These are phyloP conservation scores for Shinisaurus crocodilurus DNA, from an alignment of 2,113 vertebrate species.

Conservation along the genomic window DNA sequence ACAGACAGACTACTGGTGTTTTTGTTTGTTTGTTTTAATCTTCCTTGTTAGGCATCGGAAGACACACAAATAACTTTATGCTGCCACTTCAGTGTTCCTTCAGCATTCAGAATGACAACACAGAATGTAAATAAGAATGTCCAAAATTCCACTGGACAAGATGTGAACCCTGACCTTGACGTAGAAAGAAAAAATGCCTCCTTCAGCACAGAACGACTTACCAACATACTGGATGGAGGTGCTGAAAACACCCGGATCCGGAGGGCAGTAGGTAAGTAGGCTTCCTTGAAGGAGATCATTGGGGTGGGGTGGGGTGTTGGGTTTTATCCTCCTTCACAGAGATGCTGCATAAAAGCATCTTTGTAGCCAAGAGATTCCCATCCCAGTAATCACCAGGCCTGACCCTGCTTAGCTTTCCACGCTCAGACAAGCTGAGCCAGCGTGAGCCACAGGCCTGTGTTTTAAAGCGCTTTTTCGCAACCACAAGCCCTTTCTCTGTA, in stretches of 20 bases:
- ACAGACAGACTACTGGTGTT: neutral
- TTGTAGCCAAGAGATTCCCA: no score
- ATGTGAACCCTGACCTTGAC: slow-evolving; percentile 72
- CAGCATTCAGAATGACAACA: slow-evolving; percentile 55
- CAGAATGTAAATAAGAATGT: slow-evolving; percentile 35
- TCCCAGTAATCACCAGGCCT: no score
- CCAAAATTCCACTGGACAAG: neutral
- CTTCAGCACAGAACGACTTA: slow-evolving; percentile 77
- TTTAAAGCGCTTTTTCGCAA: no score
- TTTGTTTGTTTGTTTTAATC: neutral
- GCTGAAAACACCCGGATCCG: slow-evolving; percentile 59
- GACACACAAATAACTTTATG: neutral
- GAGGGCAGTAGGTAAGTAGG: slow-evolving; percentile 76
- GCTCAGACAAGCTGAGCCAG: no score
- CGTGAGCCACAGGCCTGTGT: no score
- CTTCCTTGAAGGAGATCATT: rapidly evolving
- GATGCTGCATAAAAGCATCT: neutral
- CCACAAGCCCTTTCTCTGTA: no score
- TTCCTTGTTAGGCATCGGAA: neutral
- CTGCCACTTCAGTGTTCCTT: neutral
- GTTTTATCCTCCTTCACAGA: neutral
- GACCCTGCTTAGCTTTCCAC: no score
- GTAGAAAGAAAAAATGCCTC: slow-evolving; percentile 65
- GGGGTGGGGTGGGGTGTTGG: no score
- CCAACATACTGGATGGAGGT: slow-evolving; percentile 64